Percentiles rank a stretch among this genome's conserved stretches.
Evolutionary conservation across 2,888 invertebrate genomes (phyloP).

Genomic region (Leuctra nigra): DNA sequence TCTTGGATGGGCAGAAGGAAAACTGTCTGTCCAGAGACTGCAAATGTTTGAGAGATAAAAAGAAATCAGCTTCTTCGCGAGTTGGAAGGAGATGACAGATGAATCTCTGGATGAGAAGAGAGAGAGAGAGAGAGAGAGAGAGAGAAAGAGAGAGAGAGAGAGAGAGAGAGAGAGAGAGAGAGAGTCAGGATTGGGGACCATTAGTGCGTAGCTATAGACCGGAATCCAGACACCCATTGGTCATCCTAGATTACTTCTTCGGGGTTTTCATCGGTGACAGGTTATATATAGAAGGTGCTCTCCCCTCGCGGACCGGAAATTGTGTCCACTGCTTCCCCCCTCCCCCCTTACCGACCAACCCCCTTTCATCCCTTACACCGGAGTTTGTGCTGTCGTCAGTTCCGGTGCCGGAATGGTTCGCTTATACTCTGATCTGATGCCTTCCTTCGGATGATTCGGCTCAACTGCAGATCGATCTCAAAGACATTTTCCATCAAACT

Average conservation of each 20-base stretch:
- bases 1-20: too few species aligned
- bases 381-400: conserved; percentile 26
- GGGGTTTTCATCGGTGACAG: conserved; percentile 21
- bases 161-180: neutral
- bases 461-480: too few species aligned
- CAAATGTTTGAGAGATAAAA: conserved; percentile 11
- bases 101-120: neutral
- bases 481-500: too few species aligned
- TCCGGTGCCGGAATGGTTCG: conserved; percentile 28
- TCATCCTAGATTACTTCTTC: conserved; percentile 28
- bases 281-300: conserved; percentile 21
- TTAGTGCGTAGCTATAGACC: conserved; percentile 18
- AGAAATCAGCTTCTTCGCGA: conserved; percentile 15
- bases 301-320: conserved; percentile 25
- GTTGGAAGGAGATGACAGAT: too few species aligned
- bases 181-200: neutral
- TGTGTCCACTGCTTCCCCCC: conserved; percentile 26
- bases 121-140: too few species aligned
- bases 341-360: conserved; percentile 6
- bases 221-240: conserved; percentile 27
- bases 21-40: too few species aligned
- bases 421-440: too few species aligned
- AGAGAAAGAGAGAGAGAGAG: neutral
- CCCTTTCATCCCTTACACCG: conserved; percentile 15
- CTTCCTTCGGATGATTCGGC: too few species aligned